phyloP scores from a whole-genome alignment of 2,797 vertebrate species.

The Harpagifer antarcticus region DNA sequence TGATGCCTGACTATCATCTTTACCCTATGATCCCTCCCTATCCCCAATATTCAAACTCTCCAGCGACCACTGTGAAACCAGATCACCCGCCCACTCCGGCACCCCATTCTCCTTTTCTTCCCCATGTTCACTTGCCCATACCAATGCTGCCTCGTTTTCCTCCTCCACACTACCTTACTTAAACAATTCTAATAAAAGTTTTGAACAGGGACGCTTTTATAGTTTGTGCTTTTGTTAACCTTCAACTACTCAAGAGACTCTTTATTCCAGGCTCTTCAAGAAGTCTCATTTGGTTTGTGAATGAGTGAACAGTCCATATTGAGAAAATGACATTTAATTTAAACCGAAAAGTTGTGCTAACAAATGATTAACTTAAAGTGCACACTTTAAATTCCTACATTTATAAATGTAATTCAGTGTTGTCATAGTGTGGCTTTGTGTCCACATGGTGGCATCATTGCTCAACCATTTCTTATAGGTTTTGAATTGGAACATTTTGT shows the following conservation, averaged over 20 bases:
- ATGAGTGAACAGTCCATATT: background rate
- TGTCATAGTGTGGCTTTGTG: background rate
- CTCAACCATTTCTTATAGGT: background rate
- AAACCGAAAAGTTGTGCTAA: too few relatives aligned
- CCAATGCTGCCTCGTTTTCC: background rate
- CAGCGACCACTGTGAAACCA: background rate
- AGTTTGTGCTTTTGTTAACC: background rate
- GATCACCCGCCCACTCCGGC: background rate
- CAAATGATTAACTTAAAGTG: too few relatives aligned
- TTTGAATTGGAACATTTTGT: background rate
- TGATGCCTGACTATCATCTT: background rate
- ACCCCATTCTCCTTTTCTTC: too few relatives aligned
- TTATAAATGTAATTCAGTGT: background rate
- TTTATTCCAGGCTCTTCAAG: background rate
- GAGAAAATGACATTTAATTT: background rate
- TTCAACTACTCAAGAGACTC: too few relatives aligned
- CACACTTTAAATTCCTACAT: too few relatives aligned
- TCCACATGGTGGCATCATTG: background rate
- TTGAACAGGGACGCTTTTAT: background rate
- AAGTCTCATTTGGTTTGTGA: too few relatives aligned
- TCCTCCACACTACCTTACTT: background rate
- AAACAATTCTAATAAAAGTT: slow-evolving; percentile 46
- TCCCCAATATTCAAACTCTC: background rate
- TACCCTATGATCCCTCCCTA: background rate
- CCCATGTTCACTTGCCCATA: too few relatives aligned